These are phyloP conservation scores for Streptopelia turtur DNA, from an alignment of 2,797 vertebrate species.

Conservation along the genomic window DNA sequence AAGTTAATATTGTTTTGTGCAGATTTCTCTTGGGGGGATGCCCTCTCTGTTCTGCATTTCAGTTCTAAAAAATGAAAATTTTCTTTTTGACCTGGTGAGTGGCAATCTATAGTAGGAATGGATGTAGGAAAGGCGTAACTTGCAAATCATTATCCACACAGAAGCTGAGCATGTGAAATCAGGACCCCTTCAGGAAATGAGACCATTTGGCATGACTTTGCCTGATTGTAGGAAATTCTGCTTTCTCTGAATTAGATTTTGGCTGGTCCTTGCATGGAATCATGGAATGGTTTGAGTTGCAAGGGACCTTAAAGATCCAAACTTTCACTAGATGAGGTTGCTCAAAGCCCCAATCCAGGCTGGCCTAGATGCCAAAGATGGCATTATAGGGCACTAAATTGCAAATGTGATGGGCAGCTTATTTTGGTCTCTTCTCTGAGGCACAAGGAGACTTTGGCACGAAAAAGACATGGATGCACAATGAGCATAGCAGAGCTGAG, in stretches of 20 bases:
- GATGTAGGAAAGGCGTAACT: neutral
- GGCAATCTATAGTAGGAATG: neutral
- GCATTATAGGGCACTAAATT: neutral
- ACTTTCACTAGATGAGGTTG: too few species aligned
- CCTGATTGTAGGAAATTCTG: neutral
- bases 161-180: neutral
- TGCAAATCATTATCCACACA: neutral
- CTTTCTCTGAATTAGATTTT: neutral
- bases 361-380: neutral
- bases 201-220: neutral
- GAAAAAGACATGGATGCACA: neutral
- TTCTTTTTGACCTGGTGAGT: neutral
- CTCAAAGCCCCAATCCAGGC: too few species aligned
- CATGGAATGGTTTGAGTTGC: too few species aligned
- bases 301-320: too few species aligned
- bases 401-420: neutral
- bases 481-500: neutral
- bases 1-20: conserved; percentile 55
- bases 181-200: neutral
- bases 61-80: neutral
- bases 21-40: conserved; percentile 33
- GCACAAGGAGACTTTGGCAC: neutral
- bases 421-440: neutral
- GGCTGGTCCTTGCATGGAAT: neutral
- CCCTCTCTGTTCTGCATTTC: neutral